These are phyloP conservation scores for Clamator glandarius DNA, from an alignment of 2,797 vertebrate species.

Conservation along the genomic window DNA sequence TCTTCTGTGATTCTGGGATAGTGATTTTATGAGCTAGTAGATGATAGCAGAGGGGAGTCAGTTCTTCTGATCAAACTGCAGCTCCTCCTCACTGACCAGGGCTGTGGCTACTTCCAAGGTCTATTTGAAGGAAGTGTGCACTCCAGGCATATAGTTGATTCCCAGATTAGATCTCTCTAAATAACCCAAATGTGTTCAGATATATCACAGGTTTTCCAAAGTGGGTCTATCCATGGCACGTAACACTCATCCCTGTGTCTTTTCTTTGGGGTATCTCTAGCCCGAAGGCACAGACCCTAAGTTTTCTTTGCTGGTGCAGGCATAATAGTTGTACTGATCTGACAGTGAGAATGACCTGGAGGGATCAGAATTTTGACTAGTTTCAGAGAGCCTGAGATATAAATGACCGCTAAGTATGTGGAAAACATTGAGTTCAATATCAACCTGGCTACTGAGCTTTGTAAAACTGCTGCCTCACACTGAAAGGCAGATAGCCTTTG, in stretches of 20 bases:
- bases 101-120: neutral
- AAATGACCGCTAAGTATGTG: neutral
- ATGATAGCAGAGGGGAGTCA: neutral
- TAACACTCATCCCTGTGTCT: neutral
- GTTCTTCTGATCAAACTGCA: neutral
- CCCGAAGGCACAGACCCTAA: neutral
- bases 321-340: neutral
- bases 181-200: neutral
- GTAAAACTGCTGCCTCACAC: neutral
- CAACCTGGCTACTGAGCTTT: neutral
- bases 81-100: neutral
- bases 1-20: neutral
- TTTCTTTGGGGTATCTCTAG: neutral
- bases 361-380: neutral
- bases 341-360: neutral
- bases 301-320: neutral
- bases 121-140: accelerated
- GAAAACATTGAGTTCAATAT: neutral
- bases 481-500: conserved; percentile 3
- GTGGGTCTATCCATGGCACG: too few species aligned
- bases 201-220: neutral
- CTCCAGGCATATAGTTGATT: neutral
- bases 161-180: neutral
- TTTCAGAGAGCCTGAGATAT: neutral
- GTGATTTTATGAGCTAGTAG: neutral